These are phyloP conservation scores for Rousettus madagascariensis DNA, from an alignment of 2,797 vertebrate genomes.

Conservation along the genomic window DNA sequence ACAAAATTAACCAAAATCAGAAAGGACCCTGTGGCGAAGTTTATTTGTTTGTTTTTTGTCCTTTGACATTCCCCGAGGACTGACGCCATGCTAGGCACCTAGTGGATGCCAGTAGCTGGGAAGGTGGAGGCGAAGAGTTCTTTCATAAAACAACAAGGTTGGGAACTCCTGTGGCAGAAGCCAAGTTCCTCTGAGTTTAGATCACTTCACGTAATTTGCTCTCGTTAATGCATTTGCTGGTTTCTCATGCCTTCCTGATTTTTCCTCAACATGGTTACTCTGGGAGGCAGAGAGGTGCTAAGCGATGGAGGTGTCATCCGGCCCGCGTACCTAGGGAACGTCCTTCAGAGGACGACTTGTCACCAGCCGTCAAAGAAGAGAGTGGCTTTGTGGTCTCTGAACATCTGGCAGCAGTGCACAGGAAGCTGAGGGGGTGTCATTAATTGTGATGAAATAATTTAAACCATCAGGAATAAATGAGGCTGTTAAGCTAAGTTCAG, in stretches of 20 bases:
- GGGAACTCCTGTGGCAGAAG: conserved; percentile 67
- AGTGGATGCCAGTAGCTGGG: neutral
- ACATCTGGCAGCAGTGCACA: conserved; percentile 95
- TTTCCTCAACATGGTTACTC: conserved; percentile 82
- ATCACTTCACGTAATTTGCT: conserved; percentile 78
- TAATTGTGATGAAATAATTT: conserved; percentile 99
- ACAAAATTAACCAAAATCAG: neutral
- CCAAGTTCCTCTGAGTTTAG: conserved; percentile 71
- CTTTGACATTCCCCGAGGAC: neutral
- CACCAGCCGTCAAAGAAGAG: conserved; percentile 93
- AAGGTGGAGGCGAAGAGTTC: conserved; percentile 60
- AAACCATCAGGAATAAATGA: conserved; percentile 99
- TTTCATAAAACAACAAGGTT: conserved; percentile 67
- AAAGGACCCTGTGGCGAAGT: neutral
- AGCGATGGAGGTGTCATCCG: conserved; percentile 89
- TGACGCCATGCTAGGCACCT: neutral
- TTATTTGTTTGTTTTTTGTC: neutral
- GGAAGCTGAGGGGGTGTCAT: conserved; percentile 96
- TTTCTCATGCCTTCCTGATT: conserved; percentile 82
- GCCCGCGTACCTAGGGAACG: conserved; percentile 87
- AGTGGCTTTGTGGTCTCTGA: conserved; percentile 94
- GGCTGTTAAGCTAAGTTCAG: conserved; percentile 96
- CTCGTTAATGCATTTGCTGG: conserved; percentile 75
- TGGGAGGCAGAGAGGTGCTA: conserved; percentile 85
- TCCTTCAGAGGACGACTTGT: conserved; percentile 95